Percentiles rank a stretch among this genome's conserved stretches.
phyloP scores from a whole-genome alignment of 2,113 vertebrate genomes.

The Phoenicopterus ruber region DNA sequence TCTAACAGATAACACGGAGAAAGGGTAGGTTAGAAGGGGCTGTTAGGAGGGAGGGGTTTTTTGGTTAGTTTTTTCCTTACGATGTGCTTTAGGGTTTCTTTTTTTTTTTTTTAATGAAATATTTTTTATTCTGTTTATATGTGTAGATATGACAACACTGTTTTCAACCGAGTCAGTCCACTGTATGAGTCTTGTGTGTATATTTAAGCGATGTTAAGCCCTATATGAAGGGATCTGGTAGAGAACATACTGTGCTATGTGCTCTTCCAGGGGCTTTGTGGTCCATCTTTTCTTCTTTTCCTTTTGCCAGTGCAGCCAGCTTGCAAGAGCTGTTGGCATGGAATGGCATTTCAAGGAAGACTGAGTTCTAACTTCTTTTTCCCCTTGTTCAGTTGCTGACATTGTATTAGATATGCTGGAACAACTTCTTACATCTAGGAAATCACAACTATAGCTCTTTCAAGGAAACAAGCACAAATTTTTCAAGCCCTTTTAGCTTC shows the following conservation, averaged over 20 bases:
- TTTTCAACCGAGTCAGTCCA: neutral
- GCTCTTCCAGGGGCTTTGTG: neutral
- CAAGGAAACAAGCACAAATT: neutral
- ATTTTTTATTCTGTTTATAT: neutral
- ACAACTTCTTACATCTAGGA: neutral
- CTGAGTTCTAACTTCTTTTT: neutral
- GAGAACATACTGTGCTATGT: neutral
- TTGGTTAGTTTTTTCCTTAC: neutral
- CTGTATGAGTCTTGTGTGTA: neutral
- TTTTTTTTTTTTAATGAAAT: neutral
- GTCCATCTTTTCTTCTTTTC: neutral
- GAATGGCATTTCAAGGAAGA: neutral
- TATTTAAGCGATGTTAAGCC: neutral
- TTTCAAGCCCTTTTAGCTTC: neutral
- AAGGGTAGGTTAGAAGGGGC: neutral
- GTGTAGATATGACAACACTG: neutral
- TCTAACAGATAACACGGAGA: neutral
- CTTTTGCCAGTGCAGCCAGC: neutral
- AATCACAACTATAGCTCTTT: neutral
- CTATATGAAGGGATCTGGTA: neutral
- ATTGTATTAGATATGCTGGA: fast-evolving
- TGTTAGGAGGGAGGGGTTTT: fast-evolving
- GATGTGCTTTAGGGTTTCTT: neutral
- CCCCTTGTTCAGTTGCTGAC: neutral
- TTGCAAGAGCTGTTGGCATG: neutral